These are phyloP conservation scores for Microplitis demolitor DNA, from an alignment of 1,140 invertebrate genomes.

Conservation along the genomic window DNA sequence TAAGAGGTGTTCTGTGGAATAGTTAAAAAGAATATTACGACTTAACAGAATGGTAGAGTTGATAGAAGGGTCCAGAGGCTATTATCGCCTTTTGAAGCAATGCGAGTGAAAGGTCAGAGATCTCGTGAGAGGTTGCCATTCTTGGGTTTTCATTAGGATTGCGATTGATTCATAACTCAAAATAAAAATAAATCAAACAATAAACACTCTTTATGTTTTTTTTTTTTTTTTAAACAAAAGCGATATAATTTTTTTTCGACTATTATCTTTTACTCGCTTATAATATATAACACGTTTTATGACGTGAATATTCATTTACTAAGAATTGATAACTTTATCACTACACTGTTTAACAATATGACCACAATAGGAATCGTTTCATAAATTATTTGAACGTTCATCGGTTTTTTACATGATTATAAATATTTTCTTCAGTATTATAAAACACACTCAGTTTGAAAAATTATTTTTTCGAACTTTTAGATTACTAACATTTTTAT, in stretches of 20 bases:
- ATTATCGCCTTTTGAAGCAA: not conserved
- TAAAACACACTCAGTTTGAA: no score
- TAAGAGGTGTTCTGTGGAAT: not conserved
- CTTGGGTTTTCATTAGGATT: not conserved
- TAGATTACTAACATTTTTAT: no score
- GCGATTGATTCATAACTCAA: slow-evolving; percentile 8
- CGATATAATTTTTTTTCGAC: not conserved
- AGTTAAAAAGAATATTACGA: not conserved
- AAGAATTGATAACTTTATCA: no score
- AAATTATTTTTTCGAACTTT: no score
- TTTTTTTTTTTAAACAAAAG: not conserved
- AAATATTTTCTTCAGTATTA: no score
- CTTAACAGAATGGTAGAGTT: not conserved
- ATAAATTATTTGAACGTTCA: no score
- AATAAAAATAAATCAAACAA: slow-evolving; percentile 6
- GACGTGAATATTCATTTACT: no score
- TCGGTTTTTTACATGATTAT: no score
- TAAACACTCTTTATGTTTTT: not conserved
- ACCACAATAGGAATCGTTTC: no score
- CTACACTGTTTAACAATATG: no score
- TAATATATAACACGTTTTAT: not conserved
- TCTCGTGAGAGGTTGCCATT: slow-evolving; percentile 6
- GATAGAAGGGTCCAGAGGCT: slow-evolving; percentile 1
- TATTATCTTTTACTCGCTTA: slow-evolving; percentile 1
- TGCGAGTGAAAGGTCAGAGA: slow-evolving; percentile 6